Evolutionary conservation across 35 echinoderm and acorn worm genomes (phyloP).

Genomic region (Amphiura filiformis): DNA sequence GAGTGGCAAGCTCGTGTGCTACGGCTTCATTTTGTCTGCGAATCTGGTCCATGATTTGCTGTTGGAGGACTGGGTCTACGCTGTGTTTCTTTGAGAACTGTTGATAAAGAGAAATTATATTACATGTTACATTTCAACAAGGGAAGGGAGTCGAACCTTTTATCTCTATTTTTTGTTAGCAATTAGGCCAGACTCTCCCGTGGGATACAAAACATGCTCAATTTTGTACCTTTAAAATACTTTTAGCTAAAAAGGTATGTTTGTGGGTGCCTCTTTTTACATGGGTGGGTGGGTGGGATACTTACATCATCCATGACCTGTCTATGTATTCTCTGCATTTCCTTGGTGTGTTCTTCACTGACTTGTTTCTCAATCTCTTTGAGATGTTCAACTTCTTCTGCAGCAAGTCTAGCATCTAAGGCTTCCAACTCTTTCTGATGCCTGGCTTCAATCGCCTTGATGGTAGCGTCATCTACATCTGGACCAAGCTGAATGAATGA

Average conservation of each 20-base stretch:
- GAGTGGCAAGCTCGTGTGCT: slow-evolving; percentile 60
- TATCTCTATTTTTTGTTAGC: no score
- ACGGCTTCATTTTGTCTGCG: slow-evolving; percentile 80
- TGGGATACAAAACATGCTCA: background rate
- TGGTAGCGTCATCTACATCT: slow-evolving; percentile 29
- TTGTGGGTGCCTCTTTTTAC: no score
- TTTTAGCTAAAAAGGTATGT: no score
- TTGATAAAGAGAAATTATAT: background rate
- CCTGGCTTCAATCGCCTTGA: slow-evolving; percentile 48
- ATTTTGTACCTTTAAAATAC: background rate
- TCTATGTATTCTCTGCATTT: slow-evolving; percentile 67
- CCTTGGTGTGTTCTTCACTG: slow-evolving; percentile 49
- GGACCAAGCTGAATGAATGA: no score
- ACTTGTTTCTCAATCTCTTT: slow-evolving; percentile 80
- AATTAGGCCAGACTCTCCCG: no score
- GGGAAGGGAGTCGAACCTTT: no score
- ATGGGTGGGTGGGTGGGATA: background rate
- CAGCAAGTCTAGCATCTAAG: slow-evolving; percentile 66
- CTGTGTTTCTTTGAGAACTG: slow-evolving; percentile 47
- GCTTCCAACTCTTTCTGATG: slow-evolving; percentile 81
- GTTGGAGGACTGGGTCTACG: slow-evolving; percentile 67
- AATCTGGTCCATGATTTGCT: slow-evolving; percentile 83
- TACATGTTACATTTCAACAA: no score
- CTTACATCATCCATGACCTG: slow-evolving; percentile 70
- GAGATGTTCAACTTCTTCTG: slow-evolving; percentile 68